Base-by-base conservation (phyloP, 2,888 invertebrate species). In the Macrostomum cliftonense region DNA sequence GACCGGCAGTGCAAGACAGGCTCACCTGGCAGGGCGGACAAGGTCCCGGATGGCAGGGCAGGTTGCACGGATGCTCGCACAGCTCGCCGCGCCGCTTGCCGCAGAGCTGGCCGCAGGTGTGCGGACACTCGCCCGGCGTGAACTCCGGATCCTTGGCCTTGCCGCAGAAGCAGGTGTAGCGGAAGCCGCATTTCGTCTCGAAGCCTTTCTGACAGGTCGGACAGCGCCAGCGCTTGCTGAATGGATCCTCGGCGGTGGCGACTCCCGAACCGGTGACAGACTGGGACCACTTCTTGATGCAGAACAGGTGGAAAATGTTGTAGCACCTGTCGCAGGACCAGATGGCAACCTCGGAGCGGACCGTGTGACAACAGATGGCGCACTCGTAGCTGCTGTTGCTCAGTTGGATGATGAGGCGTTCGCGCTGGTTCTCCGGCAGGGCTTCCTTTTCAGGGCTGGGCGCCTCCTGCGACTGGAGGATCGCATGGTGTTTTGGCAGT, bases 281-380 rank as follows among this genome's bases (percentile, higher is more conserved):
- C 19, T 59, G 57, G 0, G 88, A 89, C 95, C 95, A 95, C 61
- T 83, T 83, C 56, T 80, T 78, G 52, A 85, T 80, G 67, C 95
- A 95, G 53, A 78, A 77, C 13, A 95, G 76, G 73, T 95, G 95
- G 54, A 91, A 77, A 48, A 91, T 82, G 67, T 93, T 86, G 71
- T 79, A 88, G 63, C 95, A 95, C 60, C 82, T 83, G 54, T 74
- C 70, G 66, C 95, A 95, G 2, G 81, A 83, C 93, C 95, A 95
- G 37, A 86, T 79, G 4, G 80, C 75, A 59, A 87, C 82, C 36
- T 76, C 77, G 55, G 81, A 79, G 54, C 80, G 78, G 38, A 95
- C 80, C 45, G 77, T 75, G 58, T 88, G 89, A 63, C 85, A 91
- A 66, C 95, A 95, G 14, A 95, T 87, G 59, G 91, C 77, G 67